phyloP scores from a whole-genome alignment of 2,888 invertebrate genomes.

The Ophioninae sp. region DNA sequence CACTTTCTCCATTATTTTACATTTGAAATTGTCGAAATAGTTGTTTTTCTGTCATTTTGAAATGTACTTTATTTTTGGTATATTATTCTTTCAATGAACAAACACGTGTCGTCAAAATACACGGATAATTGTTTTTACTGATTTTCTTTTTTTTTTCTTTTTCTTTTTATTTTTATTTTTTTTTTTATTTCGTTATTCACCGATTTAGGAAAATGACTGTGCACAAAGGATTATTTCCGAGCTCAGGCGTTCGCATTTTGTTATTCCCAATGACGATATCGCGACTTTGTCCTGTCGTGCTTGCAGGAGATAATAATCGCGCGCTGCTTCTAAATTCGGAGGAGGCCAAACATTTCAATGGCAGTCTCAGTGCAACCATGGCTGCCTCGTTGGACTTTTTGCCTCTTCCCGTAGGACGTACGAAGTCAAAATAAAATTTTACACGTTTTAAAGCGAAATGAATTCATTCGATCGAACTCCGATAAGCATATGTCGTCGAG shows the following conservation, averaged over 20 bases:
- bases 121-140: not conserved
- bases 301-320: constrained; percentile 33
- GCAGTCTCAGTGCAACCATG: constrained; percentile 48
- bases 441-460: not conserved
- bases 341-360: constrained; percentile 23
- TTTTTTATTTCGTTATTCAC: not conserved
- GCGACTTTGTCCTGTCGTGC: constrained; percentile 7
- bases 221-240: constrained; percentile 17
- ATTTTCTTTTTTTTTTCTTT: not conserved
- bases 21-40: too few relatives aligned
- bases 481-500: not conserved
- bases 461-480: not conserved
- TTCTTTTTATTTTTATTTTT: not conserved
- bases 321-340: constrained; percentile 23
- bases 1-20: not conserved
- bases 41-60: not conserved
- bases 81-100: not conserved
- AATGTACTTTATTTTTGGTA: not conserved
- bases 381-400: constrained; percentile 44
- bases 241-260: constrained; percentile 30
- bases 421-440: constrained; percentile 2
- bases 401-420: constrained; percentile 45
- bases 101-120: not conserved
- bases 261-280: constrained; percentile 47
- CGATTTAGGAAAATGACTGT: not conserved